Base-by-base conservation (phyloP, 1,140 invertebrate species). In the Galleria mellonella region DNA sequence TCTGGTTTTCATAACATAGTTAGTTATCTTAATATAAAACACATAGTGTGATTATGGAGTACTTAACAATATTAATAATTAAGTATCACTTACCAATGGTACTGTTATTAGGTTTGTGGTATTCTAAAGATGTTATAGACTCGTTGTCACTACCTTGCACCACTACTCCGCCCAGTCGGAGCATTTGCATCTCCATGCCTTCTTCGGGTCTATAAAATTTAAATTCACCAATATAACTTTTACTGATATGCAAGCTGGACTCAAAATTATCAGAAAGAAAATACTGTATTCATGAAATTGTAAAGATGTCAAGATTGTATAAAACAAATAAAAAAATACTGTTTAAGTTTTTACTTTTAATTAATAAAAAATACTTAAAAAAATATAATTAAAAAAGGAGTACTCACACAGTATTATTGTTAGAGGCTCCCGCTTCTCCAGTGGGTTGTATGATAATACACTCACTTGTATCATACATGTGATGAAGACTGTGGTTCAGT, bases 401-500 rank as follows among this genome's bases (percentile, higher is more conserved):
- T 39, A 74, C 75, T 76, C 49, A 83, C 78, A 54, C 56, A 43
- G 76, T 61, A 45, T 69, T 82, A 9, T 71, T 65, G 58, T 72
- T 74, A 38, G 63, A 48, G 33, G 67, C 66, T n/a, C 56, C 55
- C 7, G 70, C 40, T 32, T 76, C 61, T n/a, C 59, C 62, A 8
- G 57, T 57, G 2, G 75, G 70, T 39, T 73, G 81, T 23, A 87
- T 63, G n/a, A 86, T 59, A 51, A 97, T 91, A 64, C 94, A 94
- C 78, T 98, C 95, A 9, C 93, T 94, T 9, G 96, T 98, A 84
- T 99, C 98, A 87, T 98, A 99, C 83, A 99, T 93, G 57, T 93
- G 92, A 83, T 99, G 98, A 29, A 99, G 88, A 30, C 93, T 92
- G 83, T 94, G 92, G 88, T 99, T 99, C 46, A 96, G 86, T 36